Conservation (phyloP, 2,888 invertebrate genomes). For the Cephus nigrinus region DNA sequence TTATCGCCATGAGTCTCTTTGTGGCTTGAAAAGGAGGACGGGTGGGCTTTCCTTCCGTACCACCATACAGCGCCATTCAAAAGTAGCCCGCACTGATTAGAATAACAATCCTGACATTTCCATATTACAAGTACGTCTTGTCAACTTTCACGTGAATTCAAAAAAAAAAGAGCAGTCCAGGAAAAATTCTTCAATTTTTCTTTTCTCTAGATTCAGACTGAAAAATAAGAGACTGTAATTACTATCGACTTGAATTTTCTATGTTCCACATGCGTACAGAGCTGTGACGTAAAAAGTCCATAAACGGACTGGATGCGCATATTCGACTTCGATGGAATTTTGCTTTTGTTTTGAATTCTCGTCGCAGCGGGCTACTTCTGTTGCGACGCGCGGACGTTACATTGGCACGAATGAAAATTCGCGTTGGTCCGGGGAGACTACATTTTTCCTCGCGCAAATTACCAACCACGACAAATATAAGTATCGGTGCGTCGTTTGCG, state of each 20-base stretch:
- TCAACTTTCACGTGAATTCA: background rate
- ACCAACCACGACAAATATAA: conserved; percentile 1
- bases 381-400: background rate
- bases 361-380: background rate
- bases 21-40: conserved; percentile 23
- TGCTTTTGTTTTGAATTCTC: background rate
- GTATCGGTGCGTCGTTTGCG: background rate
- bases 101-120: background rate
- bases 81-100: background rate
- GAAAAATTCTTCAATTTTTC: background rate
- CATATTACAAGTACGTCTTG: background rate
- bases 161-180: background rate
- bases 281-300: background rate
- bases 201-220: background rate
- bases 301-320: background rate
- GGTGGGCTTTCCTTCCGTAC: background rate
- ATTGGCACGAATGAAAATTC: background rate
- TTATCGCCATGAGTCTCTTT: conserved; percentile 28
- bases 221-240: background rate
- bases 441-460: background rate
- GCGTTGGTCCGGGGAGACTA: background rate
- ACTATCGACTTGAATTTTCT: background rate
- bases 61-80: background rate
- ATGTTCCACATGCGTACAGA: background rate
- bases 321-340: background rate